These are phyloP conservation scores for Carassius auratus DNA, from an alignment of 2,113 vertebrate species.

Conservation along the genomic window DNA sequence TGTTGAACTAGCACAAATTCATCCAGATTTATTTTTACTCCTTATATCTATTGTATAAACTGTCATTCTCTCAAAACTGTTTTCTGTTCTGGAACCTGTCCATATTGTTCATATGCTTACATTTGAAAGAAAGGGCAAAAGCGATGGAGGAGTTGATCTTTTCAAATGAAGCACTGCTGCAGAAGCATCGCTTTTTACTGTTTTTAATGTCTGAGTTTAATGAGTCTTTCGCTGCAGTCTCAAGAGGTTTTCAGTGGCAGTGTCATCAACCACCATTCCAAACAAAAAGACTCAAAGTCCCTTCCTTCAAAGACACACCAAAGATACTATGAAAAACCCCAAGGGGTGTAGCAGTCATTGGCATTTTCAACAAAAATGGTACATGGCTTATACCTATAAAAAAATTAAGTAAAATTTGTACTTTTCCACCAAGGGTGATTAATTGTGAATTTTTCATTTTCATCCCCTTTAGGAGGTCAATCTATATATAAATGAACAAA, in stretches of 20 bases:
- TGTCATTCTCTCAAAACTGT: not conserved
- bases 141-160: not conserved
- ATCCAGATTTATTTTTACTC: not conserved
- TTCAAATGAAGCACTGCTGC: slow-evolving; percentile 7
- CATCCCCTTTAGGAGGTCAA: too few relatives aligned
- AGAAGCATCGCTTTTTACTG: slow-evolving; percentile 7
- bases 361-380: not conserved
- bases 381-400: not conserved
- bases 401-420: not conserved
- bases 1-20: not conserved
- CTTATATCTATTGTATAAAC: not conserved
- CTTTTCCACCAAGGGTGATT: not conserved
- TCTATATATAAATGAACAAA: too few relatives aligned
- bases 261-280: not conserved
- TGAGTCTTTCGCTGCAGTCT: not conserved
- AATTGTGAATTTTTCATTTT: too few relatives aligned
- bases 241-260: not conserved
- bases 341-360: not conserved
- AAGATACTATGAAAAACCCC: not conserved
- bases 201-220: slow-evolving; percentile 9
- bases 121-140: not conserved
- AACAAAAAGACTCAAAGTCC: slow-evolving; percentile 12
- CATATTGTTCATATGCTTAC: not conserved
- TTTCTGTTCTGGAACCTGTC: not conserved
- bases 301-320: slow-evolving; percentile 13